Evolutionary conservation across 2,113 vertebrate genomes (phyloP).

Genomic region (Capreolus pygargus): DNA sequence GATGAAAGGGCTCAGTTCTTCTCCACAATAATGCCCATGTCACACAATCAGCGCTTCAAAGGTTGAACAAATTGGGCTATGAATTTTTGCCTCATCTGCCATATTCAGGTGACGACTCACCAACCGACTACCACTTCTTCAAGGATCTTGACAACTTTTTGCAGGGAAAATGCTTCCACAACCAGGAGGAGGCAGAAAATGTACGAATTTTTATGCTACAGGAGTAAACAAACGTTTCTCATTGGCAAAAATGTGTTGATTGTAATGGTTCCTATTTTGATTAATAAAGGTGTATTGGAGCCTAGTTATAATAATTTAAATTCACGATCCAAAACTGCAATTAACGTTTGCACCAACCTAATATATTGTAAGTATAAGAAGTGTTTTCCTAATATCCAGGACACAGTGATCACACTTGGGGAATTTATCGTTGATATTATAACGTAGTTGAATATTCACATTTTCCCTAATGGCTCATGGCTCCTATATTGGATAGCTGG

Average conservation of each 20-base stretch:
- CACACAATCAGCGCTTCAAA: neutral
- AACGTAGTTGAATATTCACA: neutral
- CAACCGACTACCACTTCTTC: neutral
- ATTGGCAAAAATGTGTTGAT: neutral
- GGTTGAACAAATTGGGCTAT: neutral
- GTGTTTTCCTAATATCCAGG: neutral
- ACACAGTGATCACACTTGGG: neutral
- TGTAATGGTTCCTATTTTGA: neutral
- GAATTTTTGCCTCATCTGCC: neutral
- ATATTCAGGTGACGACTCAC: neutral
- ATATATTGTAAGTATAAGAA: neutral
- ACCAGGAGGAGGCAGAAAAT: neutral
- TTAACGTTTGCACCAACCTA: neutral
- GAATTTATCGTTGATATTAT: neutral
- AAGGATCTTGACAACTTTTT: neutral
- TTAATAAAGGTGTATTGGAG: neutral
- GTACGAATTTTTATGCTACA: neutral
- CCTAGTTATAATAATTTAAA: neutral
- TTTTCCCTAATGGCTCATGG: neutral
- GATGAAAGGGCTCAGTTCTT: neutral
- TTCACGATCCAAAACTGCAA: rapidly evolving
- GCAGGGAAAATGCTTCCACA: neutral
- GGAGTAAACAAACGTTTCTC: neutral
- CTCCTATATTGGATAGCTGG: neutral
- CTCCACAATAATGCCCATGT: neutral